Evolutionary conservation across 2,113 vertebrate genomes (phyloP).

Genomic region (Cebus imitator): DNA sequence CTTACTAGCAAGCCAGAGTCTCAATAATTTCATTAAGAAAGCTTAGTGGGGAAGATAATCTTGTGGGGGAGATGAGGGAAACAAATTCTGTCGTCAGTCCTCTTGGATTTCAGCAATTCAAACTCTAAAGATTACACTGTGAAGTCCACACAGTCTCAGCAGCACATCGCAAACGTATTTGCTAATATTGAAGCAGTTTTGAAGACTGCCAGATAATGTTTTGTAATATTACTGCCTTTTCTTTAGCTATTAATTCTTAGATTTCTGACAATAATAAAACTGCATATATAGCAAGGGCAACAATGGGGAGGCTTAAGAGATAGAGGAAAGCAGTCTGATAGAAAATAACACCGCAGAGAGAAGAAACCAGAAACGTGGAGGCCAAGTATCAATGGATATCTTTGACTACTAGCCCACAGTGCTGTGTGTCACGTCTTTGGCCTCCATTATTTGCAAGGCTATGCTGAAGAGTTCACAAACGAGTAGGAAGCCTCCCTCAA

Average conservation of each 20-base stretch:
- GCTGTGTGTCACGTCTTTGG: not conserved
- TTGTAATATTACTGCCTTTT: not conserved
- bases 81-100: not conserved
- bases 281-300: not conserved
- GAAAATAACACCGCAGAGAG: not conserved
- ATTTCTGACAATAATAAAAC: not conserved
- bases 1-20: constrained; percentile 68
- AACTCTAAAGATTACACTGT: not conserved
- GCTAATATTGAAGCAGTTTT: not conserved
- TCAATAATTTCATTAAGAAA: constrained; percentile 68
- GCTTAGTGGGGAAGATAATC: constrained; percentile 58
- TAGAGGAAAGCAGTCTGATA: not conserved
- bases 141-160: not conserved
- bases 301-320: not conserved
- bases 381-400: not conserved
- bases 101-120: constrained; percentile 52
- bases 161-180: not conserved
- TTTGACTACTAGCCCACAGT: not conserved
- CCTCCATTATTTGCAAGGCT: not conserved
- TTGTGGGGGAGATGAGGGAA: not conserved
- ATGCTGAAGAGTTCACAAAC: not conserved
- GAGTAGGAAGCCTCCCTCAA: not conserved
- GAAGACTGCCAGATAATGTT: not conserved
- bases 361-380: not conserved
- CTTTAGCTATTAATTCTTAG: constrained; percentile 27